phyloP scores from a whole-genome alignment of 2,888 invertebrate genomes.

The Cancer borealis region DNA sequence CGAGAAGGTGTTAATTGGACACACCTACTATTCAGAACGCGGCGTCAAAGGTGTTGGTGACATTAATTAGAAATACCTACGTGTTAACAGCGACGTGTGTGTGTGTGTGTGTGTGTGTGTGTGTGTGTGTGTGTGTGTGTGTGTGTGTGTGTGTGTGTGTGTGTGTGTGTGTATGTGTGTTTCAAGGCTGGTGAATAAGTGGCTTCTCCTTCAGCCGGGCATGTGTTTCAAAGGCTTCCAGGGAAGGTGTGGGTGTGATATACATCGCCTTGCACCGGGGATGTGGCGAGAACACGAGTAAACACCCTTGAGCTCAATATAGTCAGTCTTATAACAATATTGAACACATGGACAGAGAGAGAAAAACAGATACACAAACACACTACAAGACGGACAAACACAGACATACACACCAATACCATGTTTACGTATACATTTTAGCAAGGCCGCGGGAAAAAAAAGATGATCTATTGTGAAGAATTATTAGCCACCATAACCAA shows the following conservation, averaged over 20 bases:
- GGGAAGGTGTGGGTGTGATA: neutral
- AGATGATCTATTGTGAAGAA: neutral
- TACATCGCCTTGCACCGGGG: neutral
- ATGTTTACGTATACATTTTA: neutral
- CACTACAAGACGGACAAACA: neutral
- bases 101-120: slow-evolving; percentile 16
- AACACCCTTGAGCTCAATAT: too few relatives aligned
- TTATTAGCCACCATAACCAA: neutral
- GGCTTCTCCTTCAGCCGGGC: neutral
- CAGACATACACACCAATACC: slow-evolving; percentile 6
- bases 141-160: slow-evolving; percentile 20
- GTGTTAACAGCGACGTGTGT: neutral
- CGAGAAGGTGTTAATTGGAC: slow-evolving; percentile 8
- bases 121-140: slow-evolving; percentile 20
- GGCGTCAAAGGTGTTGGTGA: neutral
- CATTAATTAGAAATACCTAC: neutral
- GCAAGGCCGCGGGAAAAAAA: neutral
- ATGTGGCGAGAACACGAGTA: neutral
- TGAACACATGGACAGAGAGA: neutral
- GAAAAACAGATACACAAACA: neutral
- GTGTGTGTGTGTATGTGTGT: slow-evolving; percentile 11
- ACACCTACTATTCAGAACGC: neutral
- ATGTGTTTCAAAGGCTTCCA: neutral
- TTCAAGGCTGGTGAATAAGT: neutral
- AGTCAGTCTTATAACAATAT: too few relatives aligned